Evolutionary conservation across 2,888 invertebrate species (phyloP).

Genomic region (Oscheius myriophilus): DNA sequence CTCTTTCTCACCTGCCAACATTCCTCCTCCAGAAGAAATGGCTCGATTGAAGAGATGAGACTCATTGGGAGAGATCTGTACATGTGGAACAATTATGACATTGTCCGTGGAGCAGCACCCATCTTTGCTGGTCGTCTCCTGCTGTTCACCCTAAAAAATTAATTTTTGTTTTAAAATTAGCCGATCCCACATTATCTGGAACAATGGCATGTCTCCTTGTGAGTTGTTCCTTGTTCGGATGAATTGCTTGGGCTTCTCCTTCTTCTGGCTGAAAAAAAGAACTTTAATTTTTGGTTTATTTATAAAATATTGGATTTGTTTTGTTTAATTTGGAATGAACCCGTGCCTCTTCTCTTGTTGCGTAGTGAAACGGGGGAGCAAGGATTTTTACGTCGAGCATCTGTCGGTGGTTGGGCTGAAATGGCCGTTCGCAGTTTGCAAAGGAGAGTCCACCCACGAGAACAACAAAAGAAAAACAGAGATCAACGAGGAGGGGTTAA

Average conservation of each 20-base stretch:
- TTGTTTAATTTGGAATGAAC: background rate
- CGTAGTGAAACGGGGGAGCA: constrained; percentile 15
- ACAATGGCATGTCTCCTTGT: constrained; percentile 65
- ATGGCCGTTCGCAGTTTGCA: no score
- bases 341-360: constrained; percentile 6
- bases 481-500: no score
- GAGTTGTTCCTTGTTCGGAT: constrained; percentile 68
- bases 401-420: no score
- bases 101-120: constrained; percentile 63
- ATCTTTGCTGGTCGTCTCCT: constrained; percentile 19
- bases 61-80: constrained; percentile 67
- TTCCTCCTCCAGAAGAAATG: constrained; percentile 67
- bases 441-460: no score
- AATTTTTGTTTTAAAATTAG: no score
- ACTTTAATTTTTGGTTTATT: background rate
- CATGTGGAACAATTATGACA: constrained; percentile 69
- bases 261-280: constrained; percentile 48
- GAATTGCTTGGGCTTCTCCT: constrained; percentile 62
- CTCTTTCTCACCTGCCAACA: constrained; percentile 70
- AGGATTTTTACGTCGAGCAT: constrained; percentile 21
- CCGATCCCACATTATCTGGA: constrained; percentile 51
- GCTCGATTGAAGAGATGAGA: constrained; percentile 68
- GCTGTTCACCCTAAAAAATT: background rate
- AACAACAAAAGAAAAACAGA: no score
- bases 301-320: background rate